Base-by-base conservation (phyloP, 2,888 invertebrate genomes). In the Gryllus longicercus region DNA sequence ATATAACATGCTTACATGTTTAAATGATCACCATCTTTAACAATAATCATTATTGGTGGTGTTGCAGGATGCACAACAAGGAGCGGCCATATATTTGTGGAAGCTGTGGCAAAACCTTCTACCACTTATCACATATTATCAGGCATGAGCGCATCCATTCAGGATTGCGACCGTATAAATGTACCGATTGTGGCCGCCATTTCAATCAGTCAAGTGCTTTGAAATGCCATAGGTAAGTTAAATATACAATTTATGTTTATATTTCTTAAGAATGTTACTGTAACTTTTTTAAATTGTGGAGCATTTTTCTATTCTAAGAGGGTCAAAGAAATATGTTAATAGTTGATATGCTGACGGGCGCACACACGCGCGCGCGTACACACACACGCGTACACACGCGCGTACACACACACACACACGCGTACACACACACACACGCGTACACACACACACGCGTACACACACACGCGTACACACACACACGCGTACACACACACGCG, bases 41-140 rank as follows among this genome's bases (percentile, higher is more conserved):
- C 38, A 38, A 10, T 38, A 8, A 38, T 38, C 38, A 4, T 74
- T 74, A 16, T 77, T 74, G 21, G 38, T 77, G 16, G 4, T 49
- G 18, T 79, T 81, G 5, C 74, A 84, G 87, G 81, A 86, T 85
- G 2, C 87, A 87, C 80, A 87, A 87, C 3, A 85, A 86, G 49
- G 87, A 87, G 82, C 84, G 86, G 38, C 87, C 87, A 0, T 87
- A 87, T 81, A 84, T 86, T 25, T 87, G 87, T 83, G 85, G 85
- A 2, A 83, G 85, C 25, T 87, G 87, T 81, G 86, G 86, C 2
- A 87, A 87, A 79, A 83, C 85, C 23, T 87, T 87, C 81, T 85
- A 85, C 81, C 86, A 87, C 82, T 84, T 86, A 79, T 87, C 87
- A 81, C 87, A 87, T 77, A 85, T 86, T 50, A 86, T 87, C 79